Evolutionary conservation across 2,797 vertebrate species (phyloP), one percentile per base, ranked within the genome.

Genomic region (Propithecus deckenii): DNA sequence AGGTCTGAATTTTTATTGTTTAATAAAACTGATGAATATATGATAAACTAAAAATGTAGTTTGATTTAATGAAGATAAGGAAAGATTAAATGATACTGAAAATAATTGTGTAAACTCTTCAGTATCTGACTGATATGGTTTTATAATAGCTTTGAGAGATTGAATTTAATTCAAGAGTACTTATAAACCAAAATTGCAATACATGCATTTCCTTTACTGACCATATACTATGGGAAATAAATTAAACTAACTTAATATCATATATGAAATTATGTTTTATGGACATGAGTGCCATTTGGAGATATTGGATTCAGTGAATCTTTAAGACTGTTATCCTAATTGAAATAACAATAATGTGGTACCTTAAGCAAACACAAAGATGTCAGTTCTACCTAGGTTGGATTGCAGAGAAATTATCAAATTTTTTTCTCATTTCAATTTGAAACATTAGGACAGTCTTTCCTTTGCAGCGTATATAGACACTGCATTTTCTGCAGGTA

Each of bases 201-300:
- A 96, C 48, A 55, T 93, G 41, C 75, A 92, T 95, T 97, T 94
- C 90, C 85, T 95, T 83, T 79, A 95, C 94, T 96, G 97, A 95
- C 43, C 57, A 83, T 86, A 95, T 84, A 23, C 35, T 59, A 86
- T 17, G 83, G 65, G 65, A 98, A 98, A 98, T 96, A 96, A 95
- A 96, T 97, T 94, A 95, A 95, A 94, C 22, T 55, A 95, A 88
- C 91, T 91, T 97, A 63, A 67, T 95, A 95, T 18, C 63, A 97
- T 79, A 95, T 94, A 93, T 95, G 97, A 98, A 98, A 98, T 97
- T 78, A 89, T 32, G 4, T 87, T 97, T 97, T 97, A 97, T 30
- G 95, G 50, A 9, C 63, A 76, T 81, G 80, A 97, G 25, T 89
- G 55, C 38, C 85, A 89, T 79, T 80, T 59, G 91, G 12, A 96